These are phyloP conservation scores for Neofelis nebulosa DNA, from an alignment of 2,113 vertebrate genomes.

Conservation along the genomic window DNA sequence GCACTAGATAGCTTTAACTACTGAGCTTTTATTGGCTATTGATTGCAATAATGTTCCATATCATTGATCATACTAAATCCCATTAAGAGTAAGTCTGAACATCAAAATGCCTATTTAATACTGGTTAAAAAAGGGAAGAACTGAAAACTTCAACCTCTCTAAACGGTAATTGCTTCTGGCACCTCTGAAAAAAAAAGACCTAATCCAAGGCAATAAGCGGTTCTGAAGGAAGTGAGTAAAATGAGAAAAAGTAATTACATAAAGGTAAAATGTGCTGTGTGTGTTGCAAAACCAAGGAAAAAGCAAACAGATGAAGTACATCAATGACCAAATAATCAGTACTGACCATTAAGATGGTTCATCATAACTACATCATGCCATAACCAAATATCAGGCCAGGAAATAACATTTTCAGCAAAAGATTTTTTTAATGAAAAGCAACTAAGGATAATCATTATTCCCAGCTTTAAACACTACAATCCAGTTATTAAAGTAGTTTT, in stretches of 20 bases:
- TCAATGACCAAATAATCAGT: slow-evolving; percentile 38
- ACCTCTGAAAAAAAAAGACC: slow-evolving; percentile 35
- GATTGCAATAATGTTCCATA: background rate
- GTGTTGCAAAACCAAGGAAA: slow-evolving; percentile 7
- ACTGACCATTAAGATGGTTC: background rate
- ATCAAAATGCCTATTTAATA: background rate
- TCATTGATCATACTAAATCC: background rate
- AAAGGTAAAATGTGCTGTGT: background rate
- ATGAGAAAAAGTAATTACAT: background rate
- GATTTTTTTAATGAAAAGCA: slow-evolving; percentile 28
- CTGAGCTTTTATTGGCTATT: background rate
- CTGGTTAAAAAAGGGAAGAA: background rate
- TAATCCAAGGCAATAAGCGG: slow-evolving; percentile 13
- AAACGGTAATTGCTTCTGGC: background rate
- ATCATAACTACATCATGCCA: slow-evolving; percentile 9
- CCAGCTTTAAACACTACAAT: slow-evolving; percentile 8
- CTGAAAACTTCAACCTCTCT: slow-evolving; percentile 9
- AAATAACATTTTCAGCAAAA: slow-evolving; percentile 36
- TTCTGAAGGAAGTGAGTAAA: background rate
- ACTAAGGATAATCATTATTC: background rate
- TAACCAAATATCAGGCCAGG: background rate
- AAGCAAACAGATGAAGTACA: slow-evolving; percentile 8
- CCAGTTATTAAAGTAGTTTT: slow-evolving; percentile 22
- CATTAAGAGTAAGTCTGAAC: background rate
- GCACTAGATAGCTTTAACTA: background rate